Evolutionary conservation across 2,113 vertebrate genomes (phyloP).

Genomic region (Pithys albifrons): DNA sequence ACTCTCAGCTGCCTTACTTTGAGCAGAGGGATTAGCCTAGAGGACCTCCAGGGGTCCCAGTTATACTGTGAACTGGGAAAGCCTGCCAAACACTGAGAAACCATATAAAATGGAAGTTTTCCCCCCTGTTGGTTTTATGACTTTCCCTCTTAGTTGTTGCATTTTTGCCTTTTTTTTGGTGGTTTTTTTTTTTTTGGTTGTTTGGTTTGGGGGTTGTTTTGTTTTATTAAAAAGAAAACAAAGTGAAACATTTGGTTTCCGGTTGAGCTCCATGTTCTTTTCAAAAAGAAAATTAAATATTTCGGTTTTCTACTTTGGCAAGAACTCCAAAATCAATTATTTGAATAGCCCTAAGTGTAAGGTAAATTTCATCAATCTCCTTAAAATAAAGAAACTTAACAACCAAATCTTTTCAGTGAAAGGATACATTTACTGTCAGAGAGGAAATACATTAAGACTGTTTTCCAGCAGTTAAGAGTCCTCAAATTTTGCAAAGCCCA

Average conservation of each 20-base stretch:
- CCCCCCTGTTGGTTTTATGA: not conserved
- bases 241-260: not conserved
- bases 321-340: constrained; percentile 33
- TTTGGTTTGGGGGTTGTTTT: not conserved
- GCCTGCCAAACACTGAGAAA: not conserved
- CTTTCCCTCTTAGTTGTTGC: not conserved
- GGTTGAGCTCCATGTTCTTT: not conserved
- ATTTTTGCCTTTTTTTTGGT: not conserved
- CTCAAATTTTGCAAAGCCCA: not conserved
- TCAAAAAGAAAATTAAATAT: constrained; percentile 2
- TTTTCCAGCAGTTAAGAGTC: constrained; percentile 19
- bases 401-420: not conserved
- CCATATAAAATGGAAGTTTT: not conserved
- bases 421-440: not conserved
- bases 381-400: not conserved
- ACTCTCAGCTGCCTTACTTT: not conserved
- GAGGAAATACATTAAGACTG: not conserved
- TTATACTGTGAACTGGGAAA: not conserved
- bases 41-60: not conserved
- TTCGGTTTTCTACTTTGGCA: not conserved
- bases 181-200: not conserved
- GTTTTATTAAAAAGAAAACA: not conserved
- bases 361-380: constrained; percentile 27
- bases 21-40: not conserved
- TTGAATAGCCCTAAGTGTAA: constrained; percentile 12